Percentiles rank a stretch among this genome's conserved stretches.
Evolutionary conservation across 2,888 invertebrate species (phyloP).

Genomic region (Orthonychiurus folsomi): DNA sequence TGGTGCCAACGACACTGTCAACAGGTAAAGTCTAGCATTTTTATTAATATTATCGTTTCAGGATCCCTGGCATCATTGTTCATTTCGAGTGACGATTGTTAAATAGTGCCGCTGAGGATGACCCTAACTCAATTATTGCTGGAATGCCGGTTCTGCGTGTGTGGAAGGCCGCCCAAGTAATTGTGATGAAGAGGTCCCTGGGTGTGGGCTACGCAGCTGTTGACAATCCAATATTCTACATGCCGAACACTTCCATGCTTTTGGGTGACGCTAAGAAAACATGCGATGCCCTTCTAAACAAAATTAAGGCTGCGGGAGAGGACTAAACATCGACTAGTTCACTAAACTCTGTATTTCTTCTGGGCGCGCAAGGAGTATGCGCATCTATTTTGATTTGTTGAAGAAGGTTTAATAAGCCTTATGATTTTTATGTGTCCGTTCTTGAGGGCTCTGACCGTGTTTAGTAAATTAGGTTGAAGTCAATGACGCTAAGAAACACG

Average conservation of each 20-base stretch:
- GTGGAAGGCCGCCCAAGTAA: constrained; percentile 78
- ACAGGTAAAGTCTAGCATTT: constrained; percentile 44
- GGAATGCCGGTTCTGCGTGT: constrained; percentile 87
- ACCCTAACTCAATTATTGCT: constrained; percentile 82
- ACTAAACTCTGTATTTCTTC: neutral
- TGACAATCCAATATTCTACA: constrained; percentile 87
- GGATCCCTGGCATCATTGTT: too few relatives aligned
- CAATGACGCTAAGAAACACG: too few relatives aligned
- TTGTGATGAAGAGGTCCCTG: constrained; percentile 83
- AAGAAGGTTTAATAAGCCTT: too few relatives aligned
- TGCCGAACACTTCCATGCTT: constrained; percentile 75
- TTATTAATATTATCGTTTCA: too few relatives aligned
- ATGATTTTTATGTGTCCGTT: too few relatives aligned
- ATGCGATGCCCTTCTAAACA: constrained; percentile 67
- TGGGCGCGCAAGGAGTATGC: too few relatives aligned
- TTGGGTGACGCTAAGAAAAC: constrained; percentile 86
- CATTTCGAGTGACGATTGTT: too few relatives aligned
- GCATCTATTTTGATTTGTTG: constrained; percentile 4
- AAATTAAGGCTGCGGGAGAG: constrained; percentile 50
- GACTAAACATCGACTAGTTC: constrained; percentile 1
- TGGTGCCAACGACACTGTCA: constrained; percentile 83
- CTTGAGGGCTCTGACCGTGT: too few relatives aligned
- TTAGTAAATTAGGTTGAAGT: too few relatives aligned
- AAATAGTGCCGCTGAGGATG: constrained; percentile 71
- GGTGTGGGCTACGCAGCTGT: constrained; percentile 63